Conservation (phyloP, 1,140 invertebrate species). For the Drosophila murphyi region DNA sequence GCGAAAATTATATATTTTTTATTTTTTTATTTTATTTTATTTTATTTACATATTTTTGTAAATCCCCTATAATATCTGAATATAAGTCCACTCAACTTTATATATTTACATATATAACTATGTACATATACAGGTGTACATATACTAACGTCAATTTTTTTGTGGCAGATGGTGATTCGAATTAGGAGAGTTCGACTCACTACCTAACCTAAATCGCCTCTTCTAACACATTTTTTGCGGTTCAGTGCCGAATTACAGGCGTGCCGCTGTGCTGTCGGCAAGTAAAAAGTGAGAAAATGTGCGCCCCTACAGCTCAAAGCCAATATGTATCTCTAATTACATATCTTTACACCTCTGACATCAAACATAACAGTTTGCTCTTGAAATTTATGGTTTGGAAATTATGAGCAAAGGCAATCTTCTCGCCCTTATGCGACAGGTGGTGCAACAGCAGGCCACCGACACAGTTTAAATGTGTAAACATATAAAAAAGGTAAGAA, state of each 20-base stretch:
- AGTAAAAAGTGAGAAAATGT: conserved; percentile 71
- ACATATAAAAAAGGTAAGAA: neutral
- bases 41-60: too few relatives aligned
- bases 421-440: conserved; percentile 65
- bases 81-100: too few relatives aligned
- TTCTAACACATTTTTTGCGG: conserved; percentile 77
- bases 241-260: conserved; percentile 60
- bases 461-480: conserved; percentile 31
- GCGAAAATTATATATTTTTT: too few relatives aligned
- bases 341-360: conserved; percentile 70
- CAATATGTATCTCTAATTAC: conserved; percentile 77
- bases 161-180: neutral
- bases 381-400: conserved; percentile 72
- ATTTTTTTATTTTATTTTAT: too few relatives aligned
- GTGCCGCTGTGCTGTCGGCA: conserved; percentile 76
- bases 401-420: conserved; percentile 67
- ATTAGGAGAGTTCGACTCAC: neutral
- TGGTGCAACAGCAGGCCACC: conserved; percentile 59
- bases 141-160: neutral
- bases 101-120: too few relatives aligned
- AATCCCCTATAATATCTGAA: too few relatives aligned
- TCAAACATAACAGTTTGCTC: conserved; percentile 68
- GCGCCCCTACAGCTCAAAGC: conserved; percentile 64
- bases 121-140: too few relatives aligned
- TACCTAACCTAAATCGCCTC: conserved; percentile 35